phyloP scores from a whole-genome alignment of 2,888 invertebrate species.

The Drosophila fungiperda region DNA sequence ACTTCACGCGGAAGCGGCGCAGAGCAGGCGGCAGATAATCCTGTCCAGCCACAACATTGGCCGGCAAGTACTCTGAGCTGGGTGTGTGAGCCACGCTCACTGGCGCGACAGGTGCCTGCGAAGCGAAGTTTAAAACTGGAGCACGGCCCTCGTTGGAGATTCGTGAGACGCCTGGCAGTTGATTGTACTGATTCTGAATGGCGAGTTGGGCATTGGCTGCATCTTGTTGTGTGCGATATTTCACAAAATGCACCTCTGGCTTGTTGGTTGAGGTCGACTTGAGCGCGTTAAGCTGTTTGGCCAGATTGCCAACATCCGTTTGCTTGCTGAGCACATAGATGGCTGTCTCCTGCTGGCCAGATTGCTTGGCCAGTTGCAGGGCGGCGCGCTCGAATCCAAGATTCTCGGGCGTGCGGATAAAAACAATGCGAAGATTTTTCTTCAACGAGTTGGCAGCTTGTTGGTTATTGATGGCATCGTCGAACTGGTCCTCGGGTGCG shows the following conservation, averaged over 20 bases:
- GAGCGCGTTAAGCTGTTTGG: conserved; percentile 75
- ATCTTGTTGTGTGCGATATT: conserved; percentile 83
- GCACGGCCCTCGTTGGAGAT: conserved; percentile 80
- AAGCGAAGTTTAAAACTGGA: conserved; percentile 79
- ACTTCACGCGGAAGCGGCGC: conserved; percentile 76
- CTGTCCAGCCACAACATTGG: conserved; percentile 48
- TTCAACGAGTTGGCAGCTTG: conserved; percentile 71
- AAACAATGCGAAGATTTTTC: conserved; percentile 82
- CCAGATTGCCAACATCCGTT: conserved; percentile 73
- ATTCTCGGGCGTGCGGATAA: conserved; percentile 83
- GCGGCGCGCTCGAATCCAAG: conserved; percentile 77
- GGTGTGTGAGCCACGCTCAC: conserved; percentile 33
- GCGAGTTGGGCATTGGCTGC: conserved; percentile 82
- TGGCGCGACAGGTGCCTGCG: conserved; percentile 41
- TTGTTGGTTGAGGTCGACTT: conserved; percentile 67
- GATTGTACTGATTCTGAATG: conserved; percentile 82
- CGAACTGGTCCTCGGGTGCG: conserved; percentile 82
- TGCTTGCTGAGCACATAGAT: conserved; percentile 83
- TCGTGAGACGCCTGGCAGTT: conserved; percentile 77
- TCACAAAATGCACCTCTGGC: conserved; percentile 83
- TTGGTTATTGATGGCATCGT: conserved; percentile 66
- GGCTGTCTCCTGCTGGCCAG: conserved; percentile 80
- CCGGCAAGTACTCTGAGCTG: conserved; percentile 55
- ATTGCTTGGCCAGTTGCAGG: conserved; percentile 75
- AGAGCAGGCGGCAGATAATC: conserved; percentile 71